Base-by-base conservation (phyloP, 2,113 vertebrate species). In the Carassius carassius region DNA sequence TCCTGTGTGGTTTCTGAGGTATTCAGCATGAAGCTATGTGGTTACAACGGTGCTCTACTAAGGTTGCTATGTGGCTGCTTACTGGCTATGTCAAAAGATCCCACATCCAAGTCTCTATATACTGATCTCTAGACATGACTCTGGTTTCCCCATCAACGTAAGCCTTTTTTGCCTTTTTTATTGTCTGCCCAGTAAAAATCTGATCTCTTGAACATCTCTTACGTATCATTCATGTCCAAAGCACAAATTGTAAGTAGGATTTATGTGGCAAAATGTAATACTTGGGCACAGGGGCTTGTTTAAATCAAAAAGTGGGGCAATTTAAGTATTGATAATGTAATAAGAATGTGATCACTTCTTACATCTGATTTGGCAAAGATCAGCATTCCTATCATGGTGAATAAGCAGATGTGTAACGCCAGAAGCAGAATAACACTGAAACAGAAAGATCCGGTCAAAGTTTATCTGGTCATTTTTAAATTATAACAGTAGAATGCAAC, bases 371-470 rank as follows among this genome's bases (percentile, higher is more conserved):
- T 95, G 37, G 95, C 90, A 85, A 99, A 99, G 60, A 99, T 94
- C 92, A 99, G 89, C 97, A 99, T 98, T 56, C 96, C 98, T 4
- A 98, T 93, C 96, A 97, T 96, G 12, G 98, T 97, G 87, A 99
- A 99, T 74, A 99, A 92, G 41, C 94, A 96, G 85, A 99, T 94
- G 84, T 99, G 98, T 19, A 99, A 88, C 0, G 93, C 92, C 88
- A 99, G 91, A 0, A 99, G 94, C 37, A 99, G 94, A 87, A 96
- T 90, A 8, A 99, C 97, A 25, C 98, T 99, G 21, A 85, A 44
- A 91, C 37, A 37, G 25, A 58, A 17, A 60, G 17, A 56, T 29
- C 13, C 16, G 23, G 44, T 76, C 14, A 78, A 2, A 23, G 21
- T 60, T 44, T 44, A 63, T 16, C 25, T 25, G 58, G 25, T n/a